Base-by-base conservation (phyloP, 2,113 vertebrate species). In the Andinoacara biseriatus region DNA sequence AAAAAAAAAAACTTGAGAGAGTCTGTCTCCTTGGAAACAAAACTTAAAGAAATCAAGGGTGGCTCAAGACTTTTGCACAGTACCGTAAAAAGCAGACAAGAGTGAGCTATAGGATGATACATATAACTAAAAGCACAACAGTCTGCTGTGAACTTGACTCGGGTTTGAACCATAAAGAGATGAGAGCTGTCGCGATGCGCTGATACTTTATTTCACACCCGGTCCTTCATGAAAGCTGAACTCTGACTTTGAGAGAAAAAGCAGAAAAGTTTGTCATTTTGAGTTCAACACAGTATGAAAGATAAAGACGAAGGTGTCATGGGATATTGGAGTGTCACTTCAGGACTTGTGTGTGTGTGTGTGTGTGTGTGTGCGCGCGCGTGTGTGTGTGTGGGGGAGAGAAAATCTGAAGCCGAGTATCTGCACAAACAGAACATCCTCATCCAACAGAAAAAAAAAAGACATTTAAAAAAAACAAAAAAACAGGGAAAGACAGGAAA, bases 181-280 rank as follows among this genome's bases (percentile, higher is more conserved):
- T 69, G 63, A 69, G 63, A 49, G 63, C 63, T 69, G 40, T 49
- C 24, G 3, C 49, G 22, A 69, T 46, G 24, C 18, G 26, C 15
- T 69, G 24, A 49, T 69, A 29, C 63, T 24, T 49, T 26, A 49
- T 49, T 49, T 29, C 46, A 15, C 15, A 69, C 63, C 63, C 63
- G 46, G 63, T 49, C 63, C 40, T 69, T 29, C 63, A 69, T 49
- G 54, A 78, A 56, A n/a, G 52, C 69, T 78, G 74, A 84, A 49
- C 62, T 80, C 33, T 49, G 13, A 90, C 63, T 69, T 69, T 49
- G 57, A 82, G n/a, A 79, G 29, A 74, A 33, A 59, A 17, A 49
- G 77, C 74, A 60, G 33, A 22, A 80, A 83, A 57, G 8, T 74
- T 40, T 81, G 74, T 87, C 61, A 86, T 22, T 78, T 65, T 58